phyloP scores from a whole-genome alignment of 2,888 invertebrate species.

The Phytoseiulus persimilis region DNA sequence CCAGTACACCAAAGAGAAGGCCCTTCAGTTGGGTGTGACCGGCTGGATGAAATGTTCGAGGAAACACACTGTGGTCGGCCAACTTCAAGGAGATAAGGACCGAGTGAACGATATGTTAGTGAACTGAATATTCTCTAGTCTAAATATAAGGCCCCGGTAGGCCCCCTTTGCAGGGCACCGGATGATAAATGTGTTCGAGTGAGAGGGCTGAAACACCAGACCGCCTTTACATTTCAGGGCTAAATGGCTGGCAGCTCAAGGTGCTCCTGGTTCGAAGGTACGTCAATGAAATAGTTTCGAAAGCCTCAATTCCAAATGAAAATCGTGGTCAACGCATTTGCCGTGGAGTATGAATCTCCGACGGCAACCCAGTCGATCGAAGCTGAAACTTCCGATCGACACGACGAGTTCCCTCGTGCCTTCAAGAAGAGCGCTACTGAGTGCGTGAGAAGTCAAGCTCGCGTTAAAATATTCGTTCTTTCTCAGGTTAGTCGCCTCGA shows the following conservation, averaged over 20 bases:
- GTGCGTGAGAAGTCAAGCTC: no score
- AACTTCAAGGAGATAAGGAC: constrained; percentile 71
- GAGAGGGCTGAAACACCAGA: background rate
- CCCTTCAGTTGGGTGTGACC: constrained; percentile 58
- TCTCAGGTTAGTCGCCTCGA: constrained; percentile 36
- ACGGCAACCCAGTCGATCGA: no score
- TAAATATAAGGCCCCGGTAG: constrained; percentile 45
- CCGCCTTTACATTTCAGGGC: background rate
- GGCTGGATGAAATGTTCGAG: constrained; percentile 90
- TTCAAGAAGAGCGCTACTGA: no score
- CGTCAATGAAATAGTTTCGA: background rate
- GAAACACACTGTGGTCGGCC: constrained; percentile 76
- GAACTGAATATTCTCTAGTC: constrained; percentile 40
- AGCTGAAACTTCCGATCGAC: no score
- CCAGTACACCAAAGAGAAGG: constrained; percentile 68
- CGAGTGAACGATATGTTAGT: constrained; percentile 75
- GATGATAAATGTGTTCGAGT: background rate
- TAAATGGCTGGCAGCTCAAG: constrained; percentile 25
- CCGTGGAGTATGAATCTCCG: no score
- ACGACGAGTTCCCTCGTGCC: no score
- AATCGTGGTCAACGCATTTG: no score
- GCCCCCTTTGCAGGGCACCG: constrained; percentile 35
- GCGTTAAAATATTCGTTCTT: background rate
- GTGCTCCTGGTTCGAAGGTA: constrained; percentile 30
- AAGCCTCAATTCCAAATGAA: no score